Base-by-base conservation (phyloP, 2,888 invertebrate species). In the Lasioglossum villosulum region DNA sequence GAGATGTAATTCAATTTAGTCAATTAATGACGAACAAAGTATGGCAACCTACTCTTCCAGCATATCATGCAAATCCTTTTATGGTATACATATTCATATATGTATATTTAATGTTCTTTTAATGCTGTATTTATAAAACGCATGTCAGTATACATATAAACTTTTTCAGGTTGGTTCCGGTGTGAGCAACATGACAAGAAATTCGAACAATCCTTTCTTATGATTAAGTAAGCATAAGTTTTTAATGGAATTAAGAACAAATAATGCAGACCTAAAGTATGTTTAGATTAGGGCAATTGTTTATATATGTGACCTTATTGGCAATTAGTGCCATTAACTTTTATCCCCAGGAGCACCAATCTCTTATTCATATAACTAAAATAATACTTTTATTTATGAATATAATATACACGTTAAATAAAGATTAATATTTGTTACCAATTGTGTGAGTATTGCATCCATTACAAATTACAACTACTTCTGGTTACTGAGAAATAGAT, bases 191-290 rank as follows among this genome's bases (percentile, higher is more conserved):
- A 91, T 93, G 88, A 92, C 94, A 80, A 93, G 95, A 90, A 96
- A 95, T 94, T 96, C 96, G 84, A 96, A 96, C 94, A 96, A 96
- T 93, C 96, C 96, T 70, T 96, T 96, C 94, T 96, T 96, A 96
- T 96, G 96, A 96, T 94, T 88, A 89, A 91, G 86, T 86, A 89
- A 86, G 82, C 82, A 88, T 87, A 88, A 91, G 82, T 83, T 90
- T 86, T 89, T 86, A 90, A 91, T 88, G 82, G 92, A 91, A 90
- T 91, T 92, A 92, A 90, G 92, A 94, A 94, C 93, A 92, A 93
- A 92, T 90, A 92, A 91, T 91, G 90, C 90, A 92, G 93, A 91
- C 90, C 90, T 91, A 88, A 92, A 93, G 90, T 93, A 93, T 90
- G 91, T 93, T 93, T 94, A 94, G 93, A 86, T 91, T 94, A 92